Base-by-base conservation (phyloP, 2,888 invertebrate species). In the Opisthograptis luteolata region DNA sequence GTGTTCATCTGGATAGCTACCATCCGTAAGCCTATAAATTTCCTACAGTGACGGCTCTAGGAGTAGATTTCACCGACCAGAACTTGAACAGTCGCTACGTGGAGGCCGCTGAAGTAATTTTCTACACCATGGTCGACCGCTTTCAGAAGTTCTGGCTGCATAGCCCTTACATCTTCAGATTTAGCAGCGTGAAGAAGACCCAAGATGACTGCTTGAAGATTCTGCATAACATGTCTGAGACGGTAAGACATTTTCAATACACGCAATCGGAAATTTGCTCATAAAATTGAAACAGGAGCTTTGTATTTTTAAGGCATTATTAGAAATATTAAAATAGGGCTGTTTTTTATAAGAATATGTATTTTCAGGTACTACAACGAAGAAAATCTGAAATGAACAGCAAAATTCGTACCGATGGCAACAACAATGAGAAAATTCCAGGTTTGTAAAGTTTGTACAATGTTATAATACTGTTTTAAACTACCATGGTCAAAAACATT, bases 141-240 rank as follows among this genome's bases (percentile, higher is more conserved):
- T 81, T 84, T 58, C 80, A 80, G 65, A 80, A 81, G 58, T 73
- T 84, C 44, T 83, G 83, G 79, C 64, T 74, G 39, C 81, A 84
- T 46, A 76, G 70, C 39, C 62, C 70, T 2, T 65, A 65, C 27
- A 67, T 75, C 9, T 87, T 81, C 62, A 66, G 66, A 6, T 81
- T 70, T 55, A 81, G 80, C 7, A 52, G 55, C 0, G 64, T 84
- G 2, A 81, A 79, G 63, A 80, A 61, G 55, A 78, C 75, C 5
- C 81, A 84, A 48, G 85, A 85, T 25, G 63, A 64, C 0, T 73
- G 73, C 36, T 57, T 84, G 34, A 77, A 77, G 60, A 80, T 80
- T 15, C 43, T 87, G 14, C 84, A 83, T 36, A 77, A 78, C 17
- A 77, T 81, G 79, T 84, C 85, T 0, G 46, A 75, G 35, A 78